Conservation (phyloP, 2,888 invertebrate genomes). For the Aleiodes testaceus region DNA sequence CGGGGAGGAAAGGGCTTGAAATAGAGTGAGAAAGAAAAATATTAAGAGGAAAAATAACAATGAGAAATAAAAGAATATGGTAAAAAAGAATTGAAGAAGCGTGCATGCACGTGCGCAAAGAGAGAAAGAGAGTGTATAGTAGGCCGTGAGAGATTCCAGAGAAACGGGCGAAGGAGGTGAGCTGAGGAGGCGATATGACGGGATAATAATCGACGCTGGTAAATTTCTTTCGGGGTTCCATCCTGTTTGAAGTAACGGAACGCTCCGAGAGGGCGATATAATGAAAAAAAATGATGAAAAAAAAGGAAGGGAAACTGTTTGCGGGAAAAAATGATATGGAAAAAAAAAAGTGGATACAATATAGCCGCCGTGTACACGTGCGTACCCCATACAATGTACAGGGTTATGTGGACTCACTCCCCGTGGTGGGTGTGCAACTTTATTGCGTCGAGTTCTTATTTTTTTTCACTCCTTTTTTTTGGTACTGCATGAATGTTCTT, state of each 20-base stretch:
- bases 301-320: slow-evolving; percentile 9
- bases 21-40: slow-evolving; percentile 29
- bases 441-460: slow-evolving; percentile 48
- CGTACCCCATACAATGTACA: slow-evolving; percentile 38
- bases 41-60: slow-evolving; percentile 27
- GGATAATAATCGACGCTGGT: slow-evolving; percentile 45
- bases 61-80: neutral
- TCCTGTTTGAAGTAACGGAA: slow-evolving; percentile 42
- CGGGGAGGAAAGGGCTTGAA: neutral
- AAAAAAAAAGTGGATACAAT: slow-evolving; percentile 18
- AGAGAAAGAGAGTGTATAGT: slow-evolving; percentile 11
- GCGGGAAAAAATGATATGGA: slow-evolving; percentile 10
- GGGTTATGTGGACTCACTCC: slow-evolving; percentile 32
- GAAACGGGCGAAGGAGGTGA: slow-evolving; percentile 38
- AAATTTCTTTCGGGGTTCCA: slow-evolving; percentile 41
- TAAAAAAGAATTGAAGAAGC: slow-evolving; percentile 24
- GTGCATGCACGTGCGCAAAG: slow-evolving; percentile 33
- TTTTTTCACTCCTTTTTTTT: slow-evolving; percentile 44
- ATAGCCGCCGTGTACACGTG: slow-evolving; percentile 28
- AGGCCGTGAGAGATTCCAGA: slow-evolving; percentile 41
- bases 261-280: slow-evolving; percentile 3
- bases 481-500: slow-evolving; percentile 38
- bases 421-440: slow-evolving; percentile 36
- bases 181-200: slow-evolving; percentile 39
- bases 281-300: slow-evolving; percentile 19